phyloP scores from a whole-genome alignment of 2,888 invertebrate genomes.

The Lochmaea capreae region DNA sequence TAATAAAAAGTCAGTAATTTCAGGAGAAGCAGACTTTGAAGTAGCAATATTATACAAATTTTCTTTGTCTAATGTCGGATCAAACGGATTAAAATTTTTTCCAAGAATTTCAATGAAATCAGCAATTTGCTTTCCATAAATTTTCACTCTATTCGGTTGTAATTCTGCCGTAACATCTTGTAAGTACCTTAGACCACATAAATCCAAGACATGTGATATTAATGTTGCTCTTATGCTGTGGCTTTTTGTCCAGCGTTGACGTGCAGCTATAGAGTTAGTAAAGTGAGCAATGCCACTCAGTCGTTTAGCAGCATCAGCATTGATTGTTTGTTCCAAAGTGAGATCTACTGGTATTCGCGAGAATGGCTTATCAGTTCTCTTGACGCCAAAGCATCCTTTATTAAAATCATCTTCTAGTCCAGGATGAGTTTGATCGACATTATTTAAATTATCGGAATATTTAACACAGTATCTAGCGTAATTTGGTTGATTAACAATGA shows the following conservation, averaged over 20 bases:
- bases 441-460: slow-evolving; percentile 19
- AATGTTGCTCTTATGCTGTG: not conserved
- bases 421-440: slow-evolving; percentile 20
- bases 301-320: not conserved
- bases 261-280: slow-evolving; percentile 1
- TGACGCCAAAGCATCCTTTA: slow-evolving; percentile 11
- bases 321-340: slow-evolving; percentile 15
- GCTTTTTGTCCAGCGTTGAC: slow-evolving; percentile 5
- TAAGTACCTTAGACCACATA: slow-evolving; percentile 12
- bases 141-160: slow-evolving; percentile 13
- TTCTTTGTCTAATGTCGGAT: slow-evolving; percentile 40
- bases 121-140: slow-evolving; percentile 31
- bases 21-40: slow-evolving; percentile 33
- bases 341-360: slow-evolving; percentile 10
- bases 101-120: slow-evolving; percentile 38
- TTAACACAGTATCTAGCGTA: slow-evolving; percentile 23
- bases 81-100: slow-evolving; percentile 48
- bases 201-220: not conserved
- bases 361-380: slow-evolving; percentile 26
- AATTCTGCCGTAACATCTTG: slow-evolving; percentile 17
- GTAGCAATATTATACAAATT: slow-evolving; percentile 48
- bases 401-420: slow-evolving; percentile 11
- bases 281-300: slow-evolving; percentile 3
- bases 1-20: slow-evolving; percentile 47
- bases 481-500: slow-evolving; percentile 24